Conservation (phyloP, 2,113 vertebrate genomes). For the Galeopterus variegatus region DNA sequence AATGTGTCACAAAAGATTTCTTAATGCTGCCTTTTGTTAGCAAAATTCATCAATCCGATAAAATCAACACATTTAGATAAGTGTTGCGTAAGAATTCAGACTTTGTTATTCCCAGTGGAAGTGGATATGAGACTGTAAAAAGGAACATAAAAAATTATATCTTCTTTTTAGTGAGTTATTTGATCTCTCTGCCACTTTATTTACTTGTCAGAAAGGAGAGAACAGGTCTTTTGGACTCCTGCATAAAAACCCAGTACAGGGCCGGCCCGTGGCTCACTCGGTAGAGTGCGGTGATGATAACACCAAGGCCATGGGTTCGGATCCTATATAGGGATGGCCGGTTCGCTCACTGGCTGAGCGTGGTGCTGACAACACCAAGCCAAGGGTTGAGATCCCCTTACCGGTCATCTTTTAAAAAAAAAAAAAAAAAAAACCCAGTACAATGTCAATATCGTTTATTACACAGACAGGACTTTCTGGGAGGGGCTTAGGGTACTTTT, state of each 20-base stretch:
- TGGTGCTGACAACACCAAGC: too few species aligned
- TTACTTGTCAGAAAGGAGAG: conserved; percentile 79
- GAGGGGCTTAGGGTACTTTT: background rate
- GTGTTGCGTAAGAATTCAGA: conserved; percentile 84
- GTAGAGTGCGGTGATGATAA: too few species aligned
- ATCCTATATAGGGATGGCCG: too few species aligned
- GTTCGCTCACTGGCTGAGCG: too few species aligned
- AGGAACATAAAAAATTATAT: conserved; percentile 79
- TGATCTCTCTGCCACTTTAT: conserved; percentile 76
- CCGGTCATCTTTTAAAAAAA: too few species aligned
- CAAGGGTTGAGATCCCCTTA: too few species aligned
- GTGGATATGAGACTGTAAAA: conserved; percentile 79
- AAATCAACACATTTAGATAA: conserved; percentile 84
- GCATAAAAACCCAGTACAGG: background rate
- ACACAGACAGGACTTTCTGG: background rate
- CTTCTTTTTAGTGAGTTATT: conserved; percentile 80
- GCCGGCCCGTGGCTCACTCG: too few species aligned
- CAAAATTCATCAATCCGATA: conserved; percentile 84
- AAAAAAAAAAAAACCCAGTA: background rate
- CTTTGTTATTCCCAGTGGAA: conserved; percentile 77
- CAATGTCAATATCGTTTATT: background rate
- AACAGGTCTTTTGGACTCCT: conserved; percentile 46
- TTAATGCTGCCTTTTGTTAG: conserved; percentile 82
- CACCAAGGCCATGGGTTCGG: too few species aligned
- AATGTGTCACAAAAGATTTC: conserved; percentile 80